Conservation (phyloP, 2,113 vertebrate genomes). For the Riparia riparia region DNA sequence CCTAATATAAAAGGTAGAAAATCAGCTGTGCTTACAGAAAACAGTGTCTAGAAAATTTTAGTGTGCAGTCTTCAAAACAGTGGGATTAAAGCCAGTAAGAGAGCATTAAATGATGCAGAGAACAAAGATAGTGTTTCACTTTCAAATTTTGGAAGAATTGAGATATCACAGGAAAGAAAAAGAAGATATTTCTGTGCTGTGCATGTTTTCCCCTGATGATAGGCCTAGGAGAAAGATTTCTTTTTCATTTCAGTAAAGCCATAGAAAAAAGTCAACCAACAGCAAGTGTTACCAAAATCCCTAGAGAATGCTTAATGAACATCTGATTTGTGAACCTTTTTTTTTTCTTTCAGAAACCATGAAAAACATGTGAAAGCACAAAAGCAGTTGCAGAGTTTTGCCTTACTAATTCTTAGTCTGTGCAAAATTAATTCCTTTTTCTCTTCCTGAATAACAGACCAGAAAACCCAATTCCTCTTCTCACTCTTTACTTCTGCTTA, state of each 20-base stretch:
- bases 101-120: background rate
- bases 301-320: background rate
- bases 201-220: background rate
- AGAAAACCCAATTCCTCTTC: slow-evolving; percentile 60
- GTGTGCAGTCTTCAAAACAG: background rate
- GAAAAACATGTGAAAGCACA: background rate
- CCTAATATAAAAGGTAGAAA: background rate
- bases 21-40: background rate
- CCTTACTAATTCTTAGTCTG: background rate
- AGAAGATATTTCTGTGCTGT: background rate
- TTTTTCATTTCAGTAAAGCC: background rate
- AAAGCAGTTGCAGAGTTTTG: background rate
- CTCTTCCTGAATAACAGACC: slow-evolving; percentile 26
- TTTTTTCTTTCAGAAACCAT: background rate
- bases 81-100: background rate
- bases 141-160: background rate
- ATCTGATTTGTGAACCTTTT: background rate
- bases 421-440: slow-evolving; percentile 63
- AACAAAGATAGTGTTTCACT: background rate
- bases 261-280: background rate
- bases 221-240: background rate
- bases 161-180: background rate
- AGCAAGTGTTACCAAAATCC: background rate
- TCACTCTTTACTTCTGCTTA: slow-evolving; percentile 54
- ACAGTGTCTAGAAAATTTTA: background rate